Evolutionary conservation across 2,888 invertebrate genomes (phyloP).

Genomic region (Malacosoma neustria): DNA sequence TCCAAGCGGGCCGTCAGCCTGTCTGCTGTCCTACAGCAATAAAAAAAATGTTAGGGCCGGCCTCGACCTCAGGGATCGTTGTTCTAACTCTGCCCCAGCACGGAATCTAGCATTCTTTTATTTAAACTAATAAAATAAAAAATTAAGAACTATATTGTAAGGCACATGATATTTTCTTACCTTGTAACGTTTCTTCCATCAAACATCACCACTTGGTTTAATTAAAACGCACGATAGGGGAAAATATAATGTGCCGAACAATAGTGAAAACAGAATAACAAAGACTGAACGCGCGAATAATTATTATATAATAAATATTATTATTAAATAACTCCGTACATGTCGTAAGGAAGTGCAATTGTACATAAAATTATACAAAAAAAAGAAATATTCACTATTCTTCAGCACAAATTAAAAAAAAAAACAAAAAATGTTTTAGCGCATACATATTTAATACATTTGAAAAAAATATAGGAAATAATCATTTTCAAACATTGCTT

Average conservation of each 20-base stretch:
- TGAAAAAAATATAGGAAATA: constrained; percentile 26
- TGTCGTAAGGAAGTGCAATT: constrained; percentile 64
- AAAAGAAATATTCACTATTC: constrained; percentile 71
- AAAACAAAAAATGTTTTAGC: constrained; percentile 10
- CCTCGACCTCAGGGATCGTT: too few species aligned
- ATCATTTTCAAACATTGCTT: constrained; percentile 15
- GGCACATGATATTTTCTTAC: constrained; percentile 71
- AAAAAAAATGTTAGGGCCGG: too few species aligned
- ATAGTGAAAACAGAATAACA: constrained; percentile 81
- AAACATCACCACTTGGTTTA: background rate
- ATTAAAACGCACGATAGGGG: too few species aligned
- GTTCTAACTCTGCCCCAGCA: too few species aligned
- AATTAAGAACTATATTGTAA: constrained; percentile 59
- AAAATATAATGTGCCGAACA: constrained; percentile 83
- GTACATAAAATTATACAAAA: constrained; percentile 1
- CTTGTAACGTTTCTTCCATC: constrained; percentile 22
- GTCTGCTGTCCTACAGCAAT: too few species aligned
- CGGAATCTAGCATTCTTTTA: too few species aligned
- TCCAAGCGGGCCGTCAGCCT: too few species aligned
- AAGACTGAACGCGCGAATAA: constrained; percentile 26
- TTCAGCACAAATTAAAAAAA: constrained; percentile 56
- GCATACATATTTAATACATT: constrained; percentile 4
- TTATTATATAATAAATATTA: constrained; percentile 22
- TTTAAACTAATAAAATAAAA: too few species aligned
- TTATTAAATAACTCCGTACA: constrained; percentile 13